These are phyloP conservation scores for Macrobrachium rosenbergii DNA, from an alignment of 1,140 invertebrate species.

Conservation along the genomic window DNA sequence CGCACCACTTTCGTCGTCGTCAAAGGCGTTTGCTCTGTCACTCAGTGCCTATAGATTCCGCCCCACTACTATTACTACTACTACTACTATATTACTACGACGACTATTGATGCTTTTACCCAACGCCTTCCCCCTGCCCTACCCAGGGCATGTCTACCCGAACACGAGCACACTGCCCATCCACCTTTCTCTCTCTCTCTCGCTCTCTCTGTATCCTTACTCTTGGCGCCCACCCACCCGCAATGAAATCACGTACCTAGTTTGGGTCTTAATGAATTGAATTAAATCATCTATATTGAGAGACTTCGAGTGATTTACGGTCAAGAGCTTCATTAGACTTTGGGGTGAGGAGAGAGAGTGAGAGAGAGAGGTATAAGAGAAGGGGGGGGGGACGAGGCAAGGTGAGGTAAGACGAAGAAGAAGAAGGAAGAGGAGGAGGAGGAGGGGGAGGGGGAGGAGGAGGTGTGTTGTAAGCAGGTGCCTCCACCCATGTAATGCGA, in stretches of 20 bases:
- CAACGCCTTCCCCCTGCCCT: too few species aligned
- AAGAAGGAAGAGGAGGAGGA: neutral
- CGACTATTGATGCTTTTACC: too few species aligned
- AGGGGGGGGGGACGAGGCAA: neutral
- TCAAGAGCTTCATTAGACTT: slow-evolving; percentile 59
- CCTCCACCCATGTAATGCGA: neutral
- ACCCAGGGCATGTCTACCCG: too few species aligned
- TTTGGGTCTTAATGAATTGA: slow-evolving; percentile 62
- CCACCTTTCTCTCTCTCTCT: neutral
- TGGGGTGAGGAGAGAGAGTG: slow-evolving; percentile 28
- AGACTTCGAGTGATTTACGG: slow-evolving; percentile 58
- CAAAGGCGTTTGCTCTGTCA: too few species aligned
- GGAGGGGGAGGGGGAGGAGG: neutral
- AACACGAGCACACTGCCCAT: neutral
- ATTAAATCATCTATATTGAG: slow-evolving; percentile 63
- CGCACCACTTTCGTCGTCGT: too few species aligned
- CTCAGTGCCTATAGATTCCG: too few species aligned
- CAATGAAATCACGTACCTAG: slow-evolving; percentile 61
- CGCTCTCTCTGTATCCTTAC: neutral
- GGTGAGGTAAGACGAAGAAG: neutral
- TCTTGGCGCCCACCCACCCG: slow-evolving; percentile 4
- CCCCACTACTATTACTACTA: too few species aligned
- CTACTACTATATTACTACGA: too few species aligned
- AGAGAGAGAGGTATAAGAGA: neutral
- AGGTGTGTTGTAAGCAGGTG: neutral